phyloP scores from a whole-genome alignment of 1,140 invertebrate species.

The Tenebrio molitor region DNA sequence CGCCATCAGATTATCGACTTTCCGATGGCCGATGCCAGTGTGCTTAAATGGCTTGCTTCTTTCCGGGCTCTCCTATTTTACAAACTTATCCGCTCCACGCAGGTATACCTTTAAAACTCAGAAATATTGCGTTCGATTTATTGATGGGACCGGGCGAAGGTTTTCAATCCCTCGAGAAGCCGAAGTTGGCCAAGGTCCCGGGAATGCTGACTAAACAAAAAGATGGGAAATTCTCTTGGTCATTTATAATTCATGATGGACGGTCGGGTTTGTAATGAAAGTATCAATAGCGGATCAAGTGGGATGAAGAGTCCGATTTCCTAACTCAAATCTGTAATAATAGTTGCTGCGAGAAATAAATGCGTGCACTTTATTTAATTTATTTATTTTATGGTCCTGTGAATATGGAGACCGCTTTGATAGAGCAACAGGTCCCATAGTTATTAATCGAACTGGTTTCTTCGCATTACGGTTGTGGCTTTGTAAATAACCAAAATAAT shows the following conservation, averaged over 20 bases:
- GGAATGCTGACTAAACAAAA: conserved; percentile 9
- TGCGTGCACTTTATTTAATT: too few species aligned
- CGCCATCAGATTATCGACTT: conserved; percentile 34
- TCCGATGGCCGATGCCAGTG: not conserved
- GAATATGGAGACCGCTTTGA: not conserved
- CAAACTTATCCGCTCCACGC: conserved; percentile 16
- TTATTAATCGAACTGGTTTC: not conserved
- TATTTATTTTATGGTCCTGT: too few species aligned
- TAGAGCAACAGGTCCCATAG: not conserved
- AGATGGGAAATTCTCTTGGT: conserved; percentile 4
- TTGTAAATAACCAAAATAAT: not conserved
- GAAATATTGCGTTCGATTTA: conserved; percentile 39
- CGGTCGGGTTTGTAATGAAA: not conserved
- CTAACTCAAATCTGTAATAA: not conserved
- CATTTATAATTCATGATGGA: not conserved
- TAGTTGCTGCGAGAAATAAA: not conserved
- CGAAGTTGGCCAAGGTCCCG: conserved; percentile 3
- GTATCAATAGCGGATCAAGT: not conserved
- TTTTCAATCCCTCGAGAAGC: conserved; percentile 12
- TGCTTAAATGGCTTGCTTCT: conserved; percentile 24
- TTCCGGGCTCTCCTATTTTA: conserved; percentile 33
- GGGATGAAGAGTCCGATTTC: not conserved
- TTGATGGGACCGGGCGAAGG: conserved; percentile 20
- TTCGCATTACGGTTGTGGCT: not conserved
- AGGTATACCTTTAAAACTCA: conserved; percentile 21